These are phyloP conservation scores for Stegostoma tigrinum DNA, from an alignment of 2,113 vertebrate species.

Conservation along the genomic window DNA sequence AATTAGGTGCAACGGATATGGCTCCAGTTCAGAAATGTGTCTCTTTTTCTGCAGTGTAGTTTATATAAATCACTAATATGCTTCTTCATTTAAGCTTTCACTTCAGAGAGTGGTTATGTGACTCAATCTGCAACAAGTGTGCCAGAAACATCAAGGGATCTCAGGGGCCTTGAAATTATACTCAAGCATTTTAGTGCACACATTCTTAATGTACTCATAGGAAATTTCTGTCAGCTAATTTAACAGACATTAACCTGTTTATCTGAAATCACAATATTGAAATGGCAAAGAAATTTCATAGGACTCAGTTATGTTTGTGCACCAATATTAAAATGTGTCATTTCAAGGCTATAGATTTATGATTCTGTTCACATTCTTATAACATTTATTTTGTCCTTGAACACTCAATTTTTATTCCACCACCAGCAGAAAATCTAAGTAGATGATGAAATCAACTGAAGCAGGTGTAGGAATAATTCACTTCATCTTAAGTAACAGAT, in stretches of 20 bases:
- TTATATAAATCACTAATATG: conserved; percentile 21
- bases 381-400: neutral
- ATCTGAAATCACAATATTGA: neutral
- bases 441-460: neutral
- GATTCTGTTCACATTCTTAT: neutral
- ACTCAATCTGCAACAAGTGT: conserved; percentile 26
- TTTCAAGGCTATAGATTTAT: neutral
- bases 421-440: neutral
- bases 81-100: conserved; percentile 30
- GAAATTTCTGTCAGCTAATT: conserved; percentile 2
- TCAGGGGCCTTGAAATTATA: neutral
- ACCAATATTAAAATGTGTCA: neutral
- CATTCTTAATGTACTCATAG: neutral
- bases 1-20: neutral
- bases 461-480: neutral
- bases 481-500: neutral
- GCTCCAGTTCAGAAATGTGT: conserved; percentile 24
- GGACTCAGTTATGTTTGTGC: neutral
- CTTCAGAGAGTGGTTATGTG: conserved; percentile 1
- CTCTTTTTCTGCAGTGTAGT: neutral
- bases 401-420: neutral
- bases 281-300: neutral
- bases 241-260: neutral
- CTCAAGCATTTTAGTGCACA: neutral
- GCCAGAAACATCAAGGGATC: conserved; percentile 23